These are phyloP conservation scores for Melanostoma scalare DNA, from an alignment of 2,888 invertebrate genomes.

Conservation along the genomic window DNA sequence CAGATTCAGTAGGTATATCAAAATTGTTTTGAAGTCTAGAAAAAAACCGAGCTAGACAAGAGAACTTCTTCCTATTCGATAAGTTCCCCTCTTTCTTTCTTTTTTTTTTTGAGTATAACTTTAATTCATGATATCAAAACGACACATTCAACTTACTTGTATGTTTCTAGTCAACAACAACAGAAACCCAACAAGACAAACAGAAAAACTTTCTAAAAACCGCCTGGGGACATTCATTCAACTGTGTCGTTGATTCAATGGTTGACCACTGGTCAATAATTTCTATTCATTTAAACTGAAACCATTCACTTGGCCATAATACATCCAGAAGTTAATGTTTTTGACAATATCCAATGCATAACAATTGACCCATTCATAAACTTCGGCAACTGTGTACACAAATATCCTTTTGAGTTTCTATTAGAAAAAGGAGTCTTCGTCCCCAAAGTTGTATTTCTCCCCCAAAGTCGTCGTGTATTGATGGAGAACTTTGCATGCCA, in stretches of 20 bases:
- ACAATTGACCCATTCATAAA: conserved; percentile 61
- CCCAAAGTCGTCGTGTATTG: background rate
- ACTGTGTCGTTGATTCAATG: conserved; percentile 22
- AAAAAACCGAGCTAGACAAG: too few species aligned
- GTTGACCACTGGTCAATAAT: conserved; percentile 50
- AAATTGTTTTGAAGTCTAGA: too few species aligned
- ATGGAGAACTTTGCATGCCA: conserved; percentile 36
- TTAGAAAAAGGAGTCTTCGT: background rate
- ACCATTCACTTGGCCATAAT: conserved; percentile 34
- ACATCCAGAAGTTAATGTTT: conserved; percentile 55
- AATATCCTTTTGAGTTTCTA: conserved; percentile 23
- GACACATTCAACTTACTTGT: too few species aligned
- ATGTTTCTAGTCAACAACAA: too few species aligned
- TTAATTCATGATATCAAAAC: too few species aligned
- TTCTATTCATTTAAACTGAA: conserved; percentile 43
- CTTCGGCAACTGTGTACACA: conserved; percentile 36
- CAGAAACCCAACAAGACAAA: too few species aligned
- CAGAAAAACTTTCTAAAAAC: too few species aligned
- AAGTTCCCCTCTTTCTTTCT: too few species aligned
- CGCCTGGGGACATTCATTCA: too few species aligned
- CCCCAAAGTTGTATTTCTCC: conserved; percentile 21
- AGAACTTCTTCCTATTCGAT: too few species aligned
- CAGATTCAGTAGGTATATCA: too few species aligned
- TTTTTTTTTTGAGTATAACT: too few species aligned
- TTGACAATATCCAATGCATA: conserved; percentile 58